Percentiles rank a stretch among this genome's conserved stretches.
phyloP scores from a whole-genome alignment of 2,113 vertebrate species.

The Shinisaurus crocodilurus region DNA sequence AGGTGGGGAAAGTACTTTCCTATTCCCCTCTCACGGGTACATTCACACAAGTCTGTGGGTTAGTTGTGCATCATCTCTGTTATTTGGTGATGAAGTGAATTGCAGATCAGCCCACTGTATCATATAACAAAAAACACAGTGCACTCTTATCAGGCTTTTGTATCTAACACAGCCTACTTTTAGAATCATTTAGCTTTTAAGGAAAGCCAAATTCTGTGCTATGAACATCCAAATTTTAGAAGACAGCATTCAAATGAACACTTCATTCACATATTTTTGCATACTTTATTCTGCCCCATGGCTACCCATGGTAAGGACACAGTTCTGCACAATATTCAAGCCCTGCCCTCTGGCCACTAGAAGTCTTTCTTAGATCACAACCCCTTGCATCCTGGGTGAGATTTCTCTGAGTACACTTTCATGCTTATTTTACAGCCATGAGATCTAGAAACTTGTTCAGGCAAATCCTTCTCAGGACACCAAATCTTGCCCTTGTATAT shows the following conservation, averaged over 20 bases:
- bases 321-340: not conserved
- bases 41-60: not conserved
- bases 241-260: not conserved
- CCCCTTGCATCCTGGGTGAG: not conserved
- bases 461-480: not conserved
- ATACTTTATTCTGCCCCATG: too few relatives aligned
- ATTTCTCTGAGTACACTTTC: not conserved
- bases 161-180: not conserved
- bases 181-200: not conserved
- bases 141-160: not conserved
- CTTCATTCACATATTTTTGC: not conserved
- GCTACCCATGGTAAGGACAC: not conserved
- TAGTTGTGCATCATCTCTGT: not conserved
- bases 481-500: not conserved
- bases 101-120: not conserved
- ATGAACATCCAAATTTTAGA: not conserved
- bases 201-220: not conserved
- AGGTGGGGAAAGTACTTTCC: not conserved
- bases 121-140: not conserved
- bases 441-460: not conserved
- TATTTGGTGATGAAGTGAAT: not conserved
- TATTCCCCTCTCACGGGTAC: not conserved
- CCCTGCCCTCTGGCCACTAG: not conserved
- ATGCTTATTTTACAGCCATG: not conserved
- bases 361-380: not conserved